Conservation (phyloP, 2,113 vertebrate species). For the Octodon degus region DNA sequence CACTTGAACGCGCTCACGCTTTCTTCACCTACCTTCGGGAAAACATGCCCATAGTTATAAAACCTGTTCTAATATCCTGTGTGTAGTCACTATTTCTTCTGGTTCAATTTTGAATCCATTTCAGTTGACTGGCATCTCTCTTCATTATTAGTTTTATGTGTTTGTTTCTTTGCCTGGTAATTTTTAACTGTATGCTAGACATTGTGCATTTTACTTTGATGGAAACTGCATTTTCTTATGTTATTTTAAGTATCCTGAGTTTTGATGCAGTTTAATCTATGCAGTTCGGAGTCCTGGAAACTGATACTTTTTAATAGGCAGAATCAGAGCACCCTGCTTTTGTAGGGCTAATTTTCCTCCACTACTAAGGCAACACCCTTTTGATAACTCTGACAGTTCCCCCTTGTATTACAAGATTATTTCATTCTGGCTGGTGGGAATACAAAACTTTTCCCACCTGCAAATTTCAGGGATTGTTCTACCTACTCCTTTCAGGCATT, state of each 20-base stretch:
- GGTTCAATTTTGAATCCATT: background rate
- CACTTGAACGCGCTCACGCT: background rate
- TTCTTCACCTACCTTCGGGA: background rate
- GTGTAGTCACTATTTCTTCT: background rate
- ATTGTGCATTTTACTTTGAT: background rate
- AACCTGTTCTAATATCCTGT: background rate
- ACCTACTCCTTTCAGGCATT: background rate
- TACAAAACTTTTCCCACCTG: background rate
- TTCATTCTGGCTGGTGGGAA: background rate
- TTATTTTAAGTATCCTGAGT: background rate
- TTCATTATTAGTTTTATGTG: background rate
- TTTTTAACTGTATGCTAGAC: background rate
- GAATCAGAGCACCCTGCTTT: background rate
- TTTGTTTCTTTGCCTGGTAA: background rate
- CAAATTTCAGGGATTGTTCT: background rate
- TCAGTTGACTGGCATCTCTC: background rate
- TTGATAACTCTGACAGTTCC: background rate
- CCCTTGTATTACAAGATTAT: fast-evolving
- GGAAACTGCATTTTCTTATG: background rate
- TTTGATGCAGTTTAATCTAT: background rate
- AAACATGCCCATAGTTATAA: background rate
- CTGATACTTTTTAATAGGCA: background rate
- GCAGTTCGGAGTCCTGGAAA: background rate
- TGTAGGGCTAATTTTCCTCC: background rate
- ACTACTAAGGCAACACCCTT: background rate